Conservation (phyloP, 2,797 vertebrate species). For the Poecilia velifera region DNA sequence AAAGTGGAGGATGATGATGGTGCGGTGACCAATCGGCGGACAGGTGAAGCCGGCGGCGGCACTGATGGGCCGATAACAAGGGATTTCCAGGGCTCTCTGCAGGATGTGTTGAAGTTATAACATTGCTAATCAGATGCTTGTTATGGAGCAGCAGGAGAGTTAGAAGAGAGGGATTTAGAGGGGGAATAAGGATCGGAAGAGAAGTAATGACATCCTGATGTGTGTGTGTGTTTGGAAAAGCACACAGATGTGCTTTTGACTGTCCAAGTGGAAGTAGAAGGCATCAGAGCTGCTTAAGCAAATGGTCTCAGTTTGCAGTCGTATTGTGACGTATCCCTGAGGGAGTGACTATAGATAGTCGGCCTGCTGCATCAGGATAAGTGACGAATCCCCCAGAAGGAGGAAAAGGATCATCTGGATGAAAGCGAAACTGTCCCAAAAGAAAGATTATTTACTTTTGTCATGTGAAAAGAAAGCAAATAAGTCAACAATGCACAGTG, state of each 20-base stretch:
- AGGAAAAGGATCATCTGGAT: slow-evolving; percentile 63
- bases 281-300: slow-evolving; percentile 16
- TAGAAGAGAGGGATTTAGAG: slow-evolving; percentile 28
- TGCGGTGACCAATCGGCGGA: slow-evolving; percentile 52
- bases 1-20: slow-evolving; percentile 49
- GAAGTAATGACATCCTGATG: slow-evolving; percentile 23
- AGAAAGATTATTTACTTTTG: slow-evolving; percentile 36
- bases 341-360: slow-evolving; percentile 68
- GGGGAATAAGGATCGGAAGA: slow-evolving; percentile 32
- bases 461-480: neutral
- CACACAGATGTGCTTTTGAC: slow-evolving; percentile 13
- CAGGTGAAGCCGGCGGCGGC: slow-evolving; percentile 23
- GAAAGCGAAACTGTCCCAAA: slow-evolving; percentile 60
- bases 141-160: slow-evolving; percentile 47
- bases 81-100: slow-evolving; percentile 43
- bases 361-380: slow-evolving; percentile 57
- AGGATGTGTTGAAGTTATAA: slow-evolving; percentile 44
- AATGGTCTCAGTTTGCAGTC: slow-evolving; percentile 48
- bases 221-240: slow-evolving; percentile 9
- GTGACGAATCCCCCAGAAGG: slow-evolving; percentile 71
- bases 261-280: slow-evolving; percentile 32
- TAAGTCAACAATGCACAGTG: neutral
- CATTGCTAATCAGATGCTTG: slow-evolving; percentile 57
- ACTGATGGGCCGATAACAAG: slow-evolving; percentile 69
- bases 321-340: slow-evolving; percentile 44